phyloP scores from a whole-genome alignment of 2,888 invertebrate genomes.

The Meiosimyza decipiens region DNA sequence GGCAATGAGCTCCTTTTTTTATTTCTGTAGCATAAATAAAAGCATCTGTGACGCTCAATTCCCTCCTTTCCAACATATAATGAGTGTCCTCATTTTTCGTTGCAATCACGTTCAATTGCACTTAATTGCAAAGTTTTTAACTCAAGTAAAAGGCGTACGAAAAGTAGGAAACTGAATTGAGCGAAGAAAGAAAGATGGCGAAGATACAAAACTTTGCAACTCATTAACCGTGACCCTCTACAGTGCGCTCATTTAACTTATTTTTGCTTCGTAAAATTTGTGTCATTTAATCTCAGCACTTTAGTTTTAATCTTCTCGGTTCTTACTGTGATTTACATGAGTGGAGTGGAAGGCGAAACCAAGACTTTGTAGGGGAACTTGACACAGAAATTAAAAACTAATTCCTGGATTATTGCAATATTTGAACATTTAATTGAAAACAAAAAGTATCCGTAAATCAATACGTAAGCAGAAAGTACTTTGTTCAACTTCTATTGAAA shows the following conservation, averaged over 20 bases:
- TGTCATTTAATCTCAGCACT: constrained; percentile 9
- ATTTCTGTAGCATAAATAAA: background rate
- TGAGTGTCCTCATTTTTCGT: background rate
- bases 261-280: constrained; percentile 8
- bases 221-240: constrained; percentile 28
- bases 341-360: background rate
- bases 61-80: background rate
- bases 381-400: too few relatives aligned
- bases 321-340: background rate
- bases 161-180: background rate
- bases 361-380: too few relatives aligned
- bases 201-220: constrained; percentile 17
- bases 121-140: constrained; percentile 15
- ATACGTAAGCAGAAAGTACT: too few relatives aligned
- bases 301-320: background rate
- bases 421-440: too few relatives aligned
- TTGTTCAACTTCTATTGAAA: too few relatives aligned
- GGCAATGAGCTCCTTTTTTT: too few relatives aligned
- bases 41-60: background rate
- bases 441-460: too few relatives aligned
- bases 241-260: constrained; percentile 11
- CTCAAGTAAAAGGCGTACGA: background rate
- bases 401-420: too few relatives aligned
- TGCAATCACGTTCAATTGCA: constrained; percentile 25
- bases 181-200: constrained; percentile 3